Base-by-base conservation (phyloP, 2,888 invertebrate species). In the Branchellion lobata region DNA sequence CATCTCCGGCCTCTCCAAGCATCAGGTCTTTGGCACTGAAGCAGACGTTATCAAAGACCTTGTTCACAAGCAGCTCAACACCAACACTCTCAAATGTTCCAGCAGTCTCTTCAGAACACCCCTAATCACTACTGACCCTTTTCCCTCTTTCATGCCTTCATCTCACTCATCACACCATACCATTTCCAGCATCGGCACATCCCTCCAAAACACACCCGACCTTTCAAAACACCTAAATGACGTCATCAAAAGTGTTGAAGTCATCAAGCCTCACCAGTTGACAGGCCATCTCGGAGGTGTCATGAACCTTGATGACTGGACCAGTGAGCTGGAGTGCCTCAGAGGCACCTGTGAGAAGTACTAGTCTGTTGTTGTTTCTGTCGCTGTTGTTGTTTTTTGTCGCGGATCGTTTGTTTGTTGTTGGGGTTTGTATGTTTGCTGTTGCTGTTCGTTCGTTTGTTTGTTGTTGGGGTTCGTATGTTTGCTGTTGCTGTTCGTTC, bases 181-280 rank as follows among this genome's bases (percentile, higher is more conserved):
- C n/a, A 5, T 51, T 34, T 3, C 57, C 14, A 31, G 61, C 21
- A 24, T 77, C 11, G 61, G 61, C 53, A 65, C 77, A 14, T 34
- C 57, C 24, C 34, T 77, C n/a, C 77, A 77, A n/a, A 57, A 77
- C 77, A 61, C 33, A 27, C 27, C 53, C 14, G 77, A 34, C 14
- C 33, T 77, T 1, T n/a, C 36, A 33, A 24, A 27, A 21, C 77
- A 77, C 34, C 31, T 77, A 1, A 36, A 65, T 51, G 77, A 77
- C 31, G 53, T 77, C 31, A 34, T 65, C 18, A 40, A 21, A 27
- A 27, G 18, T 47, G n/a, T 75, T 27, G 75, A 75, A 18, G 53
- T 24, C 3, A 33, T 75, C 31, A n/a, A 8, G 5, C 21, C 14
- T 21, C 34, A 57, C 27, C 47, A 33, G n/a, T 51, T 75, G 18